Evolutionary conservation across 2,113 vertebrate species (phyloP).

Genomic region (Mirounga angustirostris): DNA sequence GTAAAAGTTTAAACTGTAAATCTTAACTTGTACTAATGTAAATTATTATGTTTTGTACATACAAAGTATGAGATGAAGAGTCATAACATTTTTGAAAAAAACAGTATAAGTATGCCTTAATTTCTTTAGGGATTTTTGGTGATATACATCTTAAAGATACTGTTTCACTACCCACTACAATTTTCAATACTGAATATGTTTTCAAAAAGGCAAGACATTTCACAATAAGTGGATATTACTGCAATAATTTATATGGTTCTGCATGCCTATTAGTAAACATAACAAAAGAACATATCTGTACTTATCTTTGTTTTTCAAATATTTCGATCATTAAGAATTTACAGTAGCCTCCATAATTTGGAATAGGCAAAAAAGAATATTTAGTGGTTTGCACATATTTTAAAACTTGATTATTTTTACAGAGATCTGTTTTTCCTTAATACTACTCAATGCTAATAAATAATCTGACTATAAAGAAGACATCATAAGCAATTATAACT

Average conservation of each 20-base stretch:
- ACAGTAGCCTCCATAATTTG: background rate
- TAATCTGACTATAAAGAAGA: slow-evolving; percentile 27
- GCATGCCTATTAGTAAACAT: background rate
- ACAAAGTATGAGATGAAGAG: background rate
- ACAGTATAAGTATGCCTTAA: background rate
- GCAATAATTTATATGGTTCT: background rate
- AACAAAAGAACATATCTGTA: background rate
- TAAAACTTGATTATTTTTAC: slow-evolving; percentile 30
- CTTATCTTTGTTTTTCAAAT: slow-evolving; percentile 9
- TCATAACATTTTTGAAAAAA: background rate
- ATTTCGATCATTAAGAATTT: slow-evolving; percentile 38
- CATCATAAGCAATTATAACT: background rate
- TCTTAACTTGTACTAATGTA: background rate
- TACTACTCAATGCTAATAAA: slow-evolving; percentile 14
- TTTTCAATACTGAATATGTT: background rate
- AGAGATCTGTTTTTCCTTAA: slow-evolving; percentile 54
- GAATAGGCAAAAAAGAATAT: background rate
- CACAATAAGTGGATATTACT: background rate
- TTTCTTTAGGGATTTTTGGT: background rate
- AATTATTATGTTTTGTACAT: background rate
- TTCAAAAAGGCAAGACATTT: background rate
- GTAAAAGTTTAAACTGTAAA: slow-evolving; percentile 28
- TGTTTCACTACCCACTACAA: background rate
- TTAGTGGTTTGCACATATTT: background rate
- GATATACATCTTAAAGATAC: background rate